These are phyloP conservation scores for Caenorhabditis imperialis DNA, from an alignment of 2,888 invertebrate species.

Conservation along the genomic window DNA sequence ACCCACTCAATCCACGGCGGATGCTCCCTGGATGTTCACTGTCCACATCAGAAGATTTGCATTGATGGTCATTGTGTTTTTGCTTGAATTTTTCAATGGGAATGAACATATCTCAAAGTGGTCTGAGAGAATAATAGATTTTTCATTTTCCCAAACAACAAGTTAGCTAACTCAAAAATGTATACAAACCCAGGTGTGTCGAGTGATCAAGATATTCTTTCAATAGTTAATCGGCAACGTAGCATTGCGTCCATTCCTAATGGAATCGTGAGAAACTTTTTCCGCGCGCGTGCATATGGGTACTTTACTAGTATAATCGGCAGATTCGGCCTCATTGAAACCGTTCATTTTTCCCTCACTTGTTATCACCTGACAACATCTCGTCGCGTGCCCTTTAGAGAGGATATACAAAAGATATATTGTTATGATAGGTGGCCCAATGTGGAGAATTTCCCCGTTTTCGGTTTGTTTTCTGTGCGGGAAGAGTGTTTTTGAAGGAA, in stretches of 20 bases:
- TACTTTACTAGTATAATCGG: slow-evolving; percentile 14
- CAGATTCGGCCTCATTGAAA: background rate
- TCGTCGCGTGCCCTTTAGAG: slow-evolving; percentile 43
- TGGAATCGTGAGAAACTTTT: slow-evolving; percentile 51
- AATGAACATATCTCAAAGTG: too few relatives aligned
- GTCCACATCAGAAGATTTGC: slow-evolving; percentile 18
- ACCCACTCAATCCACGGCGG: background rate
- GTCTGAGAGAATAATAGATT: too few relatives aligned
- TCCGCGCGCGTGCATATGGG: slow-evolving; percentile 6
- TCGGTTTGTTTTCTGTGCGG: background rate
- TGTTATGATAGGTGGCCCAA: slow-evolving; percentile 54
- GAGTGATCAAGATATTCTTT: slow-evolving; percentile 51
- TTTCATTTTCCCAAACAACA: too few relatives aligned
- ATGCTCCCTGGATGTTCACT: slow-evolving; percentile 24
- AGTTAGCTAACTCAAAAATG: too few relatives aligned
- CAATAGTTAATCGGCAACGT: slow-evolving; percentile 42
- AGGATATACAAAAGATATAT: slow-evolving; percentile 47
- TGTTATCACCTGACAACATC: slow-evolving; percentile 37
- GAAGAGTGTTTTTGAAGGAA: background rate
- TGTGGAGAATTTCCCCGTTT: background rate
- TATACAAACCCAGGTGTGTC: too few relatives aligned
- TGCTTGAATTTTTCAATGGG: too few relatives aligned
- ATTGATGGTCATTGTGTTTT: slow-evolving; percentile 23
- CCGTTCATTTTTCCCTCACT: slow-evolving; percentile 28
- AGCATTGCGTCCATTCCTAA: slow-evolving; percentile 37